A percentile compares a stretch with the other conserved stretches of the same genome.
Conservation (phyloP, 1,140 invertebrate genomes). For the Trichonephila clavata region DNA sequence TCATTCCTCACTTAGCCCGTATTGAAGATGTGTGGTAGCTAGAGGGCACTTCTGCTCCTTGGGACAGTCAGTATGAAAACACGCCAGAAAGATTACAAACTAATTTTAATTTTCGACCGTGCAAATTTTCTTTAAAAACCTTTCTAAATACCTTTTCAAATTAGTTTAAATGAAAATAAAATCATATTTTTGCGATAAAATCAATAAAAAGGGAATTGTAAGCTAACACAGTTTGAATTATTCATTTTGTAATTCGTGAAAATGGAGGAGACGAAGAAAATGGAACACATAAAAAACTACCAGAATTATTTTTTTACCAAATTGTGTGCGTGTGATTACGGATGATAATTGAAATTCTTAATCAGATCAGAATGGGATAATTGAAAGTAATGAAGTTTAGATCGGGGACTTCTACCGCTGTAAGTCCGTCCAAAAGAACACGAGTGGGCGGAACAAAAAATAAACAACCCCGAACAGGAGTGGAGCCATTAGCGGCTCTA, state of each 20-base stretch:
- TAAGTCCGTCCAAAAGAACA: background rate
- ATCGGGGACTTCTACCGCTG: background rate
- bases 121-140: too few relatives aligned
- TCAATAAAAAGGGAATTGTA: too few relatives aligned
- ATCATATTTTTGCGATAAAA: too few relatives aligned
- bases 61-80: too few relatives aligned
- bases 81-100: too few relatives aligned
- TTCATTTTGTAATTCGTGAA: background rate
- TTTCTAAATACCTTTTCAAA: too few relatives aligned
- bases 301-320: background rate
- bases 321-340: background rate
- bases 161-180: too few relatives aligned
- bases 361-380: background rate
- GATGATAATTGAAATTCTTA: background rate
- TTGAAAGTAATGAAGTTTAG: background rate
- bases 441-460: background rate
- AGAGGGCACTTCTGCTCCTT: too few relatives aligned
- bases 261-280: background rate
- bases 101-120: too few relatives aligned
- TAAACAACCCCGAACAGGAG: background rate
- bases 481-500: conserved; percentile 3
- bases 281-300: background rate
- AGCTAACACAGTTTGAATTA: background rate
- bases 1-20: too few relatives aligned
- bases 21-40: too few relatives aligned